Conservation (phyloP, 2,797 vertebrate genomes). For the Fundulus diaphanus region DNA sequence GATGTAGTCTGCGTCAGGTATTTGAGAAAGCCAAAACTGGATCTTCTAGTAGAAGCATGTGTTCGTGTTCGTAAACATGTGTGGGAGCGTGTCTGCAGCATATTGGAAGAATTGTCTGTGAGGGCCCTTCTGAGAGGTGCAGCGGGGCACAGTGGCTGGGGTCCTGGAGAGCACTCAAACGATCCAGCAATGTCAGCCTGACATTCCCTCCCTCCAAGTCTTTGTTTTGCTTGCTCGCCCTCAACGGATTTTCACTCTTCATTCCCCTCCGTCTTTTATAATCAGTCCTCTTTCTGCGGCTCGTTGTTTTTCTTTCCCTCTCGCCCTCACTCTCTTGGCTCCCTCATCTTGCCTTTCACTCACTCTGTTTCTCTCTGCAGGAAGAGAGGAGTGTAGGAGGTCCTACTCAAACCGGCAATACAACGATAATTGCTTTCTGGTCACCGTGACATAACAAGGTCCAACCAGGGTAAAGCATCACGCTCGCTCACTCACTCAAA, state of each 20-base stretch:
- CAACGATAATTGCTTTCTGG: conserved; percentile 82
- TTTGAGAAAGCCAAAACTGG: neutral
- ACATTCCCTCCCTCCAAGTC: conserved; percentile 60
- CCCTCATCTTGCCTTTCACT: conserved; percentile 18
- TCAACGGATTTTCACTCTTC: conserved; percentile 35
- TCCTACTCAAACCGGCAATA: conserved; percentile 68
- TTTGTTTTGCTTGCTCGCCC: conserved; percentile 41
- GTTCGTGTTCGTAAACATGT: conserved; percentile 13
- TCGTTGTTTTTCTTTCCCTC: conserved; percentile 21
- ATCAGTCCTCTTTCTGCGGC: conserved; percentile 17
- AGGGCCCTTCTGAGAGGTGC: conserved; percentile 48
- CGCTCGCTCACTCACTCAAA: conserved; percentile 21
- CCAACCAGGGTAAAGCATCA: conserved; percentile 59
- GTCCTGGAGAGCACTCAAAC: conserved; percentile 63
- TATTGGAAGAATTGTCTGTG: conserved; percentile 49
- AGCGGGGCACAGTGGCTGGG: conserved; percentile 51
- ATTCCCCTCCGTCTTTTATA: conserved; percentile 26
- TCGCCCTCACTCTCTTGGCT: conserved; percentile 10
- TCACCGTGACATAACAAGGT: conserved; percentile 80
- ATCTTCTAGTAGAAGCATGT: conserved; percentile 4
- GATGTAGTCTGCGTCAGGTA: neutral
- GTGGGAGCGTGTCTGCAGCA: conserved; percentile 23
- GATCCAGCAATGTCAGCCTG: conserved; percentile 75
- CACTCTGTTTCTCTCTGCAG: conserved; percentile 44
- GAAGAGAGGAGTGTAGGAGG: conserved; percentile 54